A percentile compares a stretch with the other conserved stretches of the same genome.
These are phyloP conservation scores for Euzetes globulus DNA, from an alignment of 2,888 invertebrate genomes.

Conservation along the genomic window DNA sequence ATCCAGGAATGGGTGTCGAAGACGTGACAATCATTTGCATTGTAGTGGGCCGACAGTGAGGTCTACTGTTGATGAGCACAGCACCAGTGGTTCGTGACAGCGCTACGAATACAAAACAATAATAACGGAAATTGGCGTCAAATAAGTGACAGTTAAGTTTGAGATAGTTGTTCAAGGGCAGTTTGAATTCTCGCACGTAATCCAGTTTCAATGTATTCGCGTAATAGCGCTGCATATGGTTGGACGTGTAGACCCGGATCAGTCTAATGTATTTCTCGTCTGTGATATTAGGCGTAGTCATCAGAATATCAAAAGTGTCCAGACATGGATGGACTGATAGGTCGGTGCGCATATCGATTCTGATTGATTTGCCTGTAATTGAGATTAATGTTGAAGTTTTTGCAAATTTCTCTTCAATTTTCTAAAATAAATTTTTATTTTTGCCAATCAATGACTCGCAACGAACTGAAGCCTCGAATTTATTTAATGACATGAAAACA, in stretches of 20 bases:
- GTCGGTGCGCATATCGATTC: constrained; percentile 16
- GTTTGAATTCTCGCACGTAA: constrained; percentile 27
- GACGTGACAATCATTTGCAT: background rate
- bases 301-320: constrained; percentile 28
- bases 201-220: constrained; percentile 3
- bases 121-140: constrained; percentile 6
- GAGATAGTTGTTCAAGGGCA: constrained; percentile 21
- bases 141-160: constrained; percentile 22
- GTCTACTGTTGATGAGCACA: background rate
- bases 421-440: background rate
- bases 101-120: constrained; percentile 29
- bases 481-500: no score
- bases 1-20: background rate
- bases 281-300: background rate
- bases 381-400: background rate
- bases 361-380: background rate
- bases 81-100: constrained; percentile 13
- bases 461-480: no score
- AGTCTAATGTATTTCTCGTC: background rate
- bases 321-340: constrained; percentile 31
- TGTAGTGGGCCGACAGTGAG: constrained; percentile 17
- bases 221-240: background rate
- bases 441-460: no score
- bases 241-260: constrained; percentile 22
- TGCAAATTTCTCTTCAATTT: background rate